Percentiles rank a stretch among this genome's conserved stretches.
phyloP scores from a whole-genome alignment of 1,140 invertebrate genomes.

The Melitaea cinxia region DNA sequence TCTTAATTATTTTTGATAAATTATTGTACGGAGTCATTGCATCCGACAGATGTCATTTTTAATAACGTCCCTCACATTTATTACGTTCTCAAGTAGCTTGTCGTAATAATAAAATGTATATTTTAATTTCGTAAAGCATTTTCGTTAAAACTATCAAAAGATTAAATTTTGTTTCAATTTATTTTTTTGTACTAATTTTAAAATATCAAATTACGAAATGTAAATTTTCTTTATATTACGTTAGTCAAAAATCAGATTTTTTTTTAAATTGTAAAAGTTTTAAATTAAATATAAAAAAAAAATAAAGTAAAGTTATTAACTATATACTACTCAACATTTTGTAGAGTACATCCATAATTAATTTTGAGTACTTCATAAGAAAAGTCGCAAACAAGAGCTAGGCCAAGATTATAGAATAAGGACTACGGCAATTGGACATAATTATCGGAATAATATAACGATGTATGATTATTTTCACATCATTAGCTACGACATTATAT shows the following conservation, averaged over 20 bases:
- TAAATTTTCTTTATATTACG: too few relatives aligned
- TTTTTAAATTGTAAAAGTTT: too few relatives aligned
- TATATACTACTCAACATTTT: too few relatives aligned
- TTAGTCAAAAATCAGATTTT: too few relatives aligned
- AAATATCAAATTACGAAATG: too few relatives aligned
- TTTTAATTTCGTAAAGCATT: background rate
- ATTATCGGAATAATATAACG: background rate
- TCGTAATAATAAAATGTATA: background rate
- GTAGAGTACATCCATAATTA: too few relatives aligned
- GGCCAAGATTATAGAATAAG: background rate
- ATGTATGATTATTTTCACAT: background rate
- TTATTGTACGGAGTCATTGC: constrained; percentile 2
- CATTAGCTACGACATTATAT: background rate
- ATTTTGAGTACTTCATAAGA: too few relatives aligned
- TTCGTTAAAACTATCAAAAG: background rate
- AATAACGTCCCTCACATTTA: constrained; percentile 3
- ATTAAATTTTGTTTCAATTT: background rate
- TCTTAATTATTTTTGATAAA: constrained; percentile 25
- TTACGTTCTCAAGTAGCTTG: background rate
- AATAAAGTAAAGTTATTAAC: too few relatives aligned
- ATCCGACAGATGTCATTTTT: constrained; percentile 6
- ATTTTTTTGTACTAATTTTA: background rate
- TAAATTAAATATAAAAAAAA: too few relatives aligned
- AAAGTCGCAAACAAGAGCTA: too few relatives aligned
- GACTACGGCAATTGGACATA: background rate